phyloP scores from a whole-genome alignment of 2,888 invertebrate species.

The Dexiosoma caninum region DNA sequence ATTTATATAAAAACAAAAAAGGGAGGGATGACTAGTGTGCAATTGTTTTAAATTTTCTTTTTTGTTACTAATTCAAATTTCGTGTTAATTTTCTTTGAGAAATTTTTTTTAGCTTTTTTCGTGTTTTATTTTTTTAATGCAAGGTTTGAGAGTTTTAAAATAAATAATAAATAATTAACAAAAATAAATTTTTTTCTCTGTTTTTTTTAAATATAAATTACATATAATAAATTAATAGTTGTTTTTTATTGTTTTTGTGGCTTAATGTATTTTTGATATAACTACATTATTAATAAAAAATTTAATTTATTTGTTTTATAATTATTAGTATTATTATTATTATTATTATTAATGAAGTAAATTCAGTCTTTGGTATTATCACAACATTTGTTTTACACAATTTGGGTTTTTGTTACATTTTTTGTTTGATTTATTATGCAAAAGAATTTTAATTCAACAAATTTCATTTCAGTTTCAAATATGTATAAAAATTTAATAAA shows the following conservation, averaged over 20 bases:
- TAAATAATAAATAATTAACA: constrained; percentile 60
- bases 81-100: constrained; percentile 21
- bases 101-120: constrained; percentile 26
- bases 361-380: constrained; percentile 79
- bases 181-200: constrained; percentile 31
- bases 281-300: constrained; percentile 31
- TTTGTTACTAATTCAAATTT: constrained; percentile 13
- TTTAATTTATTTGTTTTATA: constrained; percentile 23
- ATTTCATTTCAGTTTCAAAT: background rate
- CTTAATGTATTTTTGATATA: constrained; percentile 16
- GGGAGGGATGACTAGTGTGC: constrained; percentile 56
- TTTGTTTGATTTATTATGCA: constrained; percentile 45
- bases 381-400: constrained; percentile 78
- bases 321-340: background rate
- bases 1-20: constrained; percentile 19
- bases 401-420: constrained; percentile 68
- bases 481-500: constrained; percentile 27
- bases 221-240: constrained; percentile 52
- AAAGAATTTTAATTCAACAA: constrained; percentile 18
- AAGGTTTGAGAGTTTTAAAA: constrained; percentile 53
- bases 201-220: constrained; percentile 34
- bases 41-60: constrained; percentile 54
- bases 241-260: constrained; percentile 27
- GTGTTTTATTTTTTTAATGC: constrained; percentile 37
- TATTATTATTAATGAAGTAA: constrained; percentile 69